A percentile compares a stretch with the other conserved stretches of the same genome.
Conservation (phyloP, 2,888 invertebrate species). For the Ypsolopha scabrella region DNA sequence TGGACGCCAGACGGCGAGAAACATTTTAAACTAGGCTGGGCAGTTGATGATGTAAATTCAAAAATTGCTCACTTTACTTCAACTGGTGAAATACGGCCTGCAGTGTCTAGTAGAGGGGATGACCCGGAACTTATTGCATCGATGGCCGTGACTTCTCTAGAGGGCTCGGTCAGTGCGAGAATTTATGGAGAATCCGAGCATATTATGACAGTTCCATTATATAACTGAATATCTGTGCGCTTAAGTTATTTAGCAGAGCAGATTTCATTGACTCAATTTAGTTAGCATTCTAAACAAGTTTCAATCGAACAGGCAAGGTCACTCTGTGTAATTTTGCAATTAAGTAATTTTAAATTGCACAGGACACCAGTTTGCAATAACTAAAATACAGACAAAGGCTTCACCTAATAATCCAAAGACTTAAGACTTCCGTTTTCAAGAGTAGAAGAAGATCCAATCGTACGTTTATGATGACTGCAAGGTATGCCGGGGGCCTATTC, state of each 20-base stretch:
- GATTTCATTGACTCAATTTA: not conserved
- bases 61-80: slow-evolving; percentile 59
- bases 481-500: too few relatives aligned
- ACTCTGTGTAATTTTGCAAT: not conserved
- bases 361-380: not conserved
- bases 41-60: slow-evolving; percentile 64
- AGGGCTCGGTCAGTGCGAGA: slow-evolving; percentile 12
- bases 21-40: slow-evolving; percentile 62
- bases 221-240: not conserved
- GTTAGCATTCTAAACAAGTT: not conserved
- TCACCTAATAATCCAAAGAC: not conserved
- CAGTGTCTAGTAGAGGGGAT: slow-evolving; percentile 41
- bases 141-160: slow-evolving; percentile 36
- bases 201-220: not conserved
- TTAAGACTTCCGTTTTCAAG: not conserved
- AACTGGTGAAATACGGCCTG: slow-evolving; percentile 58
- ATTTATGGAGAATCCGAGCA: not conserved
- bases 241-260: not conserved
- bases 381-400: not conserved
- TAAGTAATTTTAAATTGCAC: not conserved
- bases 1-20: slow-evolving; percentile 52
- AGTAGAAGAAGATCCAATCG: not conserved
- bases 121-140: slow-evolving; percentile 50
- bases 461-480: not conserved
- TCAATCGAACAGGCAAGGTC: slow-evolving; percentile 3